phyloP scores from a whole-genome alignment of 30 jellyfish, hydroid and myxozoan species.

The Hydractinia echinata region DNA sequence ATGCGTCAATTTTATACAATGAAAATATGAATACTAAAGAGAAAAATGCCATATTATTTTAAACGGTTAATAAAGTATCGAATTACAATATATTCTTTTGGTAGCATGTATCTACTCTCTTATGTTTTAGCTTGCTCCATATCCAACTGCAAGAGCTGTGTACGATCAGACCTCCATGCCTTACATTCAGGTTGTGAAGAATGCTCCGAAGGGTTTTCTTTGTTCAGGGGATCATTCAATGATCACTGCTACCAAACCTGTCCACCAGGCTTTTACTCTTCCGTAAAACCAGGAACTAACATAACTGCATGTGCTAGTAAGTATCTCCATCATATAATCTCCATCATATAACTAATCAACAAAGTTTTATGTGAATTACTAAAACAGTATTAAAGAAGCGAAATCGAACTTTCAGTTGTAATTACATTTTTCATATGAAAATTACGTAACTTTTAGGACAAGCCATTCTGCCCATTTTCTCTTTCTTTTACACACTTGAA shows the following conservation, averaged over 20 bases:
- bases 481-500: too few species aligned
- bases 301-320: slow-evolving; percentile 28
- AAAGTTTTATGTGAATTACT: too few species aligned
- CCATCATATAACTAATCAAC: too few species aligned
- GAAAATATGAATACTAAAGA: too few species aligned
- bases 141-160: slow-evolving; percentile 25
- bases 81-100: background rate
- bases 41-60: too few species aligned
- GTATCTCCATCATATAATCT: background rate
- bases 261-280: slow-evolving; percentile 33
- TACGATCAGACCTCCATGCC: slow-evolving; percentile 18
- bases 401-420: too few species aligned
- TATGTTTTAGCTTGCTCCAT: slow-evolving; percentile 30
- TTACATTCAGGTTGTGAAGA: slow-evolving; percentile 34
- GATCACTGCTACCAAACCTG: slow-evolving; percentile 34
- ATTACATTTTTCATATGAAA: too few species aligned
- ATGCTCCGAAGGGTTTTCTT: slow-evolving; percentile 13
- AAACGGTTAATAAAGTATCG: too few species aligned
- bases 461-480: too few species aligned
- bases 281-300: slow-evolving; percentile 22
- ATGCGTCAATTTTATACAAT: too few species aligned
- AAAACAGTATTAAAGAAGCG: too few species aligned
- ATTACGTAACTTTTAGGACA: too few species aligned
- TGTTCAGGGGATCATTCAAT: slow-evolving; percentile 32
- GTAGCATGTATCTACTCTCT: background rate